Base-by-base conservation (phyloP, 2,888 invertebrate species). In the Synergus laeviventris region DNA sequence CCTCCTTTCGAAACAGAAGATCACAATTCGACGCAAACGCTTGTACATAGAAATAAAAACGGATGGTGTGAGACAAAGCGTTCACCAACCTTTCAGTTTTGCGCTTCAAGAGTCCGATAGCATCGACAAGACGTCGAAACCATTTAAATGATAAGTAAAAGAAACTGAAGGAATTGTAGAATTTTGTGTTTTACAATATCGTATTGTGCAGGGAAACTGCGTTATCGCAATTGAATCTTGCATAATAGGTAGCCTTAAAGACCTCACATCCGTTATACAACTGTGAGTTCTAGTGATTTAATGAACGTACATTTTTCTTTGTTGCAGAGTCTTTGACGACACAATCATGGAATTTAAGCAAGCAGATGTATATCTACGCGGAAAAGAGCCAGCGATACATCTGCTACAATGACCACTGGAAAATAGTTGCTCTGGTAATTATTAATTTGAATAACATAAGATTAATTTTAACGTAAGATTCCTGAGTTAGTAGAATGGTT, bases 341-440 rank as follows among this genome's bases (percentile, higher is more conserved):
- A 90, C 93, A 92, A 89, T 93, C 94, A 82, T 92, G 92, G 87
- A 93, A 93, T 89, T 92, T 92, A 91, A 90, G 89, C 84, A 91
- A 93, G 89, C 93, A 93, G 87, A 91, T 94, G 87, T 93, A 93
- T 89, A 94, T 94, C 91, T 93, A 93, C 92, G 95, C 95, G 88
- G 95, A 95, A 91, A 93, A 94, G 90, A 94, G 94, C 87, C 93
- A 94, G 90, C 94, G 94, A 93, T 95, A 94, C 92, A 93, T 95
- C 88, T 95, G 95, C 93, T 95, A 95, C 94, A 95, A 94, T 91
- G 92, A 92, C 91, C 93, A 93, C 85, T 94, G 95, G 92, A 94
- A 93, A 91, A 93, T 95, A 88, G 93, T 95, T 86, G 95, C 94
- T 92, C 93, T 94, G 93, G 94, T 94, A 91, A 92, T 88, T 88